phyloP scores from a whole-genome alignment of 2,797 vertebrate genomes.

The Pseudopleuronectes americanus region DNA sequence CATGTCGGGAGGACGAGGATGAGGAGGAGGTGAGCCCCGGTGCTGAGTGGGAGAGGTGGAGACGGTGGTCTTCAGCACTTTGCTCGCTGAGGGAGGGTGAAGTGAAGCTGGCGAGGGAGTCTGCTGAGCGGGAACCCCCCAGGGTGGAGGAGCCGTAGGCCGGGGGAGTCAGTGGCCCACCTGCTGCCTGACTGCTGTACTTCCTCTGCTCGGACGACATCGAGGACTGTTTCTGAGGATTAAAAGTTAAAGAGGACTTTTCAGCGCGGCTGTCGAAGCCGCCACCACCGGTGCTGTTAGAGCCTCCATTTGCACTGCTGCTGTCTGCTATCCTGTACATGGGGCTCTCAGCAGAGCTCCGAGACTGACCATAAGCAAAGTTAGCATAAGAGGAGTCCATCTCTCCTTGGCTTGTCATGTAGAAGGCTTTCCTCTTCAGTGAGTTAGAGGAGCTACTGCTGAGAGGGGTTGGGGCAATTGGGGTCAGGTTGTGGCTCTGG shows the following conservation, averaged over 20 bases:
- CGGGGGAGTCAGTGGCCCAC: slow-evolving; percentile 90
- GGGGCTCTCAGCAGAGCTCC: slow-evolving; percentile 88
- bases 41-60: slow-evolving; percentile 89
- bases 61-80: slow-evolving; percentile 88
- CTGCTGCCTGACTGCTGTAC: slow-evolving; percentile 89
- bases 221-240: slow-evolving; percentile 92
- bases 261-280: slow-evolving; percentile 93
- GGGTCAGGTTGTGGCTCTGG: slow-evolving; percentile 92
- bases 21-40: slow-evolving; percentile 87
- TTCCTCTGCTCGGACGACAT: slow-evolving; percentile 92
- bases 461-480: slow-evolving; percentile 91
- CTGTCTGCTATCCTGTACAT: slow-evolving; percentile 94
- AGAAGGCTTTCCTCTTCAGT: slow-evolving; percentile 96
- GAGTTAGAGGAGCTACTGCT: slow-evolving; percentile 92
- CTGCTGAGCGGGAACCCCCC: slow-evolving; percentile 88
- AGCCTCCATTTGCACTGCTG: slow-evolving; percentile 90
- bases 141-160: slow-evolving; percentile 91
- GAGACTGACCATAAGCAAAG: slow-evolving; percentile 94
- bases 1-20: slow-evolving; percentile 89
- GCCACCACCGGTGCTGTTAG: slow-evolving; percentile 45
- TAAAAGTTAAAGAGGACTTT: slow-evolving; percentile 92
- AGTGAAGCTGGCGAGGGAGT: slow-evolving; percentile 90
- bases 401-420: slow-evolving; percentile 94
- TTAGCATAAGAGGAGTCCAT: slow-evolving; percentile 94
- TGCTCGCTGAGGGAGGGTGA: slow-evolving; percentile 92